phyloP scores from a whole-genome alignment of 2,888 invertebrate species.

The Lasioglossum calceatum region DNA sequence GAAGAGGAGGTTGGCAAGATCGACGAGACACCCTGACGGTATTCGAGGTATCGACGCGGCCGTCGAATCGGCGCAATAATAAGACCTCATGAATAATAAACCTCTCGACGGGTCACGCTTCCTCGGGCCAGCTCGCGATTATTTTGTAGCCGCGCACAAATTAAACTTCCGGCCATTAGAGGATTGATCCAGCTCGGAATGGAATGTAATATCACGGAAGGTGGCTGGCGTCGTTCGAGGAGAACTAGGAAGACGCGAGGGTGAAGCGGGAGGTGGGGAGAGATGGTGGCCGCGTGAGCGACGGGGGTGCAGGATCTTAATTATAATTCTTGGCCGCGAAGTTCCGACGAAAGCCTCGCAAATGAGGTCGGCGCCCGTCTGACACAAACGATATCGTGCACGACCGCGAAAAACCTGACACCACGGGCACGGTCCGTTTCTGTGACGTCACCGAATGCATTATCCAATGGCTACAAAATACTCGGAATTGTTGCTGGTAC shows the following conservation, averaged over 20 bases:
- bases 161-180: constrained; percentile 81
- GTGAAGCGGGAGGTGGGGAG: constrained; percentile 3
- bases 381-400: constrained; percentile 77
- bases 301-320: constrained; percentile 79
- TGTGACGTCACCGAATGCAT: not conserved
- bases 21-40: not conserved
- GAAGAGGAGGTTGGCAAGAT: not conserved
- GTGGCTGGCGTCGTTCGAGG: constrained; percentile 63
- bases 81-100: constrained; percentile 69
- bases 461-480: not conserved
- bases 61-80: constrained; percentile 56
- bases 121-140: constrained; percentile 70
- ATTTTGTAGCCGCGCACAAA: constrained; percentile 79
- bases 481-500: not conserved
- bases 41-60: constrained; percentile 42
- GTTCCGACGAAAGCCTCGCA: constrained; percentile 80
- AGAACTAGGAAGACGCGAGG: constrained; percentile 40
- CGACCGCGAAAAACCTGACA: constrained; percentile 63
- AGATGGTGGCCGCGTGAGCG: constrained; percentile 57
- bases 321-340: constrained; percentile 83
- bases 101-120: constrained; percentile 65
- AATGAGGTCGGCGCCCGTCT: constrained; percentile 81
- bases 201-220: constrained; percentile 82
- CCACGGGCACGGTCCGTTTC: constrained; percentile 3
- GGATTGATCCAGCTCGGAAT: constrained; percentile 80